Percentiles rank a stretch among this genome's conserved stretches.
Conservation (phyloP, 2,888 invertebrate genomes). For the Matsumyia berberina region DNA sequence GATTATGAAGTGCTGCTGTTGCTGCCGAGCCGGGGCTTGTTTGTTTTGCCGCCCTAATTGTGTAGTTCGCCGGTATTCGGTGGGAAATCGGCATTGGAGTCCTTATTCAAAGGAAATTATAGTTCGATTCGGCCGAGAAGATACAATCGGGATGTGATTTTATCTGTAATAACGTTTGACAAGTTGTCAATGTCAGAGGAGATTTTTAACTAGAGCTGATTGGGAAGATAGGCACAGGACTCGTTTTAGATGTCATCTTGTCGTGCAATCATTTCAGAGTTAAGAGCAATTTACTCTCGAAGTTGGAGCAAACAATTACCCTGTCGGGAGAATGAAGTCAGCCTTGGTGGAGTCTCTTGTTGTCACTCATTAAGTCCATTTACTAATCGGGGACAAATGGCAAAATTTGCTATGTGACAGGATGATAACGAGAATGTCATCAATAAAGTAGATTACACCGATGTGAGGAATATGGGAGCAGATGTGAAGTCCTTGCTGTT, state of each 20-base stretch:
- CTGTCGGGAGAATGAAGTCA: slow-evolving; percentile 28
- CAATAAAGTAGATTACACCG: background rate
- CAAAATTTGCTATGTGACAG: slow-evolving; percentile 7
- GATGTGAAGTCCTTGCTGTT: too few species aligned
- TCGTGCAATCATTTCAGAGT: slow-evolving; percentile 14
- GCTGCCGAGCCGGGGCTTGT: slow-evolving; percentile 17
- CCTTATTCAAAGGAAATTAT: slow-evolving; percentile 47
- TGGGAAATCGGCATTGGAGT: slow-evolving; percentile 34
- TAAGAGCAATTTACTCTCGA: slow-evolving; percentile 13
- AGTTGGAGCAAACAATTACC: slow-evolving; percentile 31
- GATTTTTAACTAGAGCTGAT: slow-evolving; percentile 33
- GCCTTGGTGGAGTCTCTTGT: background rate
- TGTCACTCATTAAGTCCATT: slow-evolving; percentile 2
- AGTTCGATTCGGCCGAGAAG: slow-evolving; percentile 25
- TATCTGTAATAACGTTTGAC: slow-evolving; percentile 63
- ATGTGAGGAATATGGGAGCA: background rate
- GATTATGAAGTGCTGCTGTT: slow-evolving; percentile 68
- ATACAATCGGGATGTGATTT: slow-evolving; percentile 26
- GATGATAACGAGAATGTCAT: slow-evolving; percentile 7
- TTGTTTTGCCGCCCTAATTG: slow-evolving; percentile 46
- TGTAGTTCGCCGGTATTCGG: background rate
- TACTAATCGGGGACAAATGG: slow-evolving; percentile 18
- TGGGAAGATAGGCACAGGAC: slow-evolving; percentile 26
- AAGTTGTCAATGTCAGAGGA: slow-evolving; percentile 53
- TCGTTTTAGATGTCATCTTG: slow-evolving; percentile 1